A percentile compares a stretch with the other conserved stretches of the same genome.
Conservation (phyloP, 1,140 invertebrate genomes). For the Neomicropteryx cornuta region DNA sequence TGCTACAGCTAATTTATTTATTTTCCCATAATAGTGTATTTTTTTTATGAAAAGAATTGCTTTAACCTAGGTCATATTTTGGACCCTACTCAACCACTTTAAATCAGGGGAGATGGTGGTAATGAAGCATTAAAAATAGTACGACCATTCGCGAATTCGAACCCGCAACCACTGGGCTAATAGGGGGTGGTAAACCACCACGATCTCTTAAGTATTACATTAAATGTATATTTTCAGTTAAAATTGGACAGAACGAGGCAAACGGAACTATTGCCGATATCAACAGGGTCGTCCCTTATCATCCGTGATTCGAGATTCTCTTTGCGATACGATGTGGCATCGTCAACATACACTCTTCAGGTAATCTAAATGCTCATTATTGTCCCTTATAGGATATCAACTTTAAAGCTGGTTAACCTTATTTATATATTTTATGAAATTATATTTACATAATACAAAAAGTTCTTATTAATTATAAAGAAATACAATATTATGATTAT, state of each 20-base stretch:
- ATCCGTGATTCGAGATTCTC: constrained; percentile 79
- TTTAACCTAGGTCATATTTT: no score
- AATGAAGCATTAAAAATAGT: no score
- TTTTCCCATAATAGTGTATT: no score
- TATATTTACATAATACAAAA: background rate
- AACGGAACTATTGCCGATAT: constrained; percentile 58
- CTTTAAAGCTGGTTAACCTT: background rate
- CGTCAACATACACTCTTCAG: constrained; percentile 70
- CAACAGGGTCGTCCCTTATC: constrained; percentile 68
- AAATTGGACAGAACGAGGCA: constrained; percentile 40
- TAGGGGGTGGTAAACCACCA: no score
- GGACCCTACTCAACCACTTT: no score
- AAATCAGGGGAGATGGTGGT: no score
- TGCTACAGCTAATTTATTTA: no score
- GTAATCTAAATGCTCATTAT: constrained; percentile 34
- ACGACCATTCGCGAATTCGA: no score
- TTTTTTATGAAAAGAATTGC: no score
- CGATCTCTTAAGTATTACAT: constrained; percentile 3
- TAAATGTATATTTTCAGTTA: constrained; percentile 22
- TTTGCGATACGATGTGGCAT: constrained; percentile 65
- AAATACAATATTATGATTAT: no score
- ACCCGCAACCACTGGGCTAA: no score
- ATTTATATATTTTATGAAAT: background rate
- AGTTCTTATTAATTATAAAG: constrained; percentile 24
- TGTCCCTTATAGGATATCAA: constrained; percentile 1